Evolutionary conservation across 2,888 invertebrate species (phyloP), one percentile per base, ranked within the genome.

Genomic region (Neelides folsomi): DNA sequence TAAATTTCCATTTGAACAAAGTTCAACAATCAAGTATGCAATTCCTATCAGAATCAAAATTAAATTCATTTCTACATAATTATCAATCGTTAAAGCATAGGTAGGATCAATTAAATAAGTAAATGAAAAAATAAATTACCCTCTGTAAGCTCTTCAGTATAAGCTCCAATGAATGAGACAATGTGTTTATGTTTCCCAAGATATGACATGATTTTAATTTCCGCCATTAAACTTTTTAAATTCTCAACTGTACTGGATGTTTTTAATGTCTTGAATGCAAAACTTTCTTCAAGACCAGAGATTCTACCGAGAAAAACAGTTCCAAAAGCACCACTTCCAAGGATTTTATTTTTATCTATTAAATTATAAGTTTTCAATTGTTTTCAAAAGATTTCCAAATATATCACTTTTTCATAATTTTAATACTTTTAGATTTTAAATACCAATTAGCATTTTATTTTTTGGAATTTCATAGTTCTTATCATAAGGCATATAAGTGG

Each of bases 191-290:
- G 55, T n/a, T 49, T 55, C 20, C 55, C 55, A 9, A 52, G 20
- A 36, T 52, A 55, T 34, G 48, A 52, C 34, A 55, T 19, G 9
- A 53, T 50, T 47, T 55, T 55, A 20, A 55, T 55, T 41, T 55
- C 55, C 8, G 55, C 49, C 6, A 55, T 40, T 5, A 55, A n/a
- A 5, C 52, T 47, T 18, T 55, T 55, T 15, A 55, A 10, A 6
- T 47, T 47, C 19, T n/a, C 40, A 4, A 36, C 45, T 1, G 56
- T 53, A 27, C 53, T 50, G 9, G 34, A 34, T 13, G 1, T 34
- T 35, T 56, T 53, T 16, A 49, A 40, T 47, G 49, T 56, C 46
- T 56, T 56, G 5, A 56, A 36, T 10, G 56, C 53, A 27, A 3
- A 27, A 5, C 7, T 27, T 27, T 27, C 27, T 5, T 27, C 7